A percentile compares a stretch with the other conserved stretches of the same genome.
Evolutionary conservation across 2,113 vertebrate species (phyloP).

Genomic region (Halichoerus grypus): DNA sequence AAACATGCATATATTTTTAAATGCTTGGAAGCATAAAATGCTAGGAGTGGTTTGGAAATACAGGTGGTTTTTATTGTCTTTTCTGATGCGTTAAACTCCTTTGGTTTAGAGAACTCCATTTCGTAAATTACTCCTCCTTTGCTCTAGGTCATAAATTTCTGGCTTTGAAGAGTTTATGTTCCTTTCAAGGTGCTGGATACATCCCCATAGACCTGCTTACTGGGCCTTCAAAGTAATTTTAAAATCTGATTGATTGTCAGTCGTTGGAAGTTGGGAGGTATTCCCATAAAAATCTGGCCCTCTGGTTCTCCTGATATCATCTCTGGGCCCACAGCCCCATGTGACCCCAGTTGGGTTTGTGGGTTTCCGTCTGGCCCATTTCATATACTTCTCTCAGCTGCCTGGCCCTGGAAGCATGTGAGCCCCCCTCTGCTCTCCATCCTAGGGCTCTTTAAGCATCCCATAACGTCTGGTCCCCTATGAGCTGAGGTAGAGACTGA

Average conservation of each 20-base stretch:
- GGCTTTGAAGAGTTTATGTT: conserved; percentile 53
- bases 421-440: neutral
- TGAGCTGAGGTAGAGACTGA: neutral
- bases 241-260: neutral
- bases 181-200: conserved; percentile 15
- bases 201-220: neutral
- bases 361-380: neutral
- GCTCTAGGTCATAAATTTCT: conserved; percentile 48
- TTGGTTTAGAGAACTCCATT: conserved; percentile 6
- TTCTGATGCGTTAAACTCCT: neutral
- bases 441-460: too few species aligned
- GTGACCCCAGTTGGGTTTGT: neutral
- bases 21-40: neutral
- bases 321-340: neutral
- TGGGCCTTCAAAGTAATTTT: conserved; percentile 38
- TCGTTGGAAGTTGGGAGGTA: conserved; percentile 1
- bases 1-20: neutral
- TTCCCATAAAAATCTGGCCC: neutral
- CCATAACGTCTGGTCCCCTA: neutral
- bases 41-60: neutral
- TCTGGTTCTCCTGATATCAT: neutral
- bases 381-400: neutral
- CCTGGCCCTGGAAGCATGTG: neutral
- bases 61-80: conserved; percentile 40
- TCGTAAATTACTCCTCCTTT: conserved; percentile 46